phyloP scores from a whole-genome alignment of 2,113 vertebrate genomes.

The Hemichromis elongatus region DNA sequence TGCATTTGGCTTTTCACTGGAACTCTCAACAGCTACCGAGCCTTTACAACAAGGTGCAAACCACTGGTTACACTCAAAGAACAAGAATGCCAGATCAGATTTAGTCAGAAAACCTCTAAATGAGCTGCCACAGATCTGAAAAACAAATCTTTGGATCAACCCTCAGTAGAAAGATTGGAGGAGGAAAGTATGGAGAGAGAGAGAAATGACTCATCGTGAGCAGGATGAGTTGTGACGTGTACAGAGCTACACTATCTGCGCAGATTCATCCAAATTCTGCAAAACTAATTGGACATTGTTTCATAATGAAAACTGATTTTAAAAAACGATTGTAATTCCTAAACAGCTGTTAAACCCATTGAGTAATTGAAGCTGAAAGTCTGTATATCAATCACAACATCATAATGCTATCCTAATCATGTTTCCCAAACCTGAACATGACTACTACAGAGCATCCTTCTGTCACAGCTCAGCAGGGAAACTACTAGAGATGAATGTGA shows the following conservation, averaged over 20 bases:
- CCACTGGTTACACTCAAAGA: background rate
- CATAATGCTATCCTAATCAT: background rate
- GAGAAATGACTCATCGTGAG: background rate
- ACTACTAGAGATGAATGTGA: background rate
- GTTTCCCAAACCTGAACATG: background rate
- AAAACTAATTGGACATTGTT: background rate
- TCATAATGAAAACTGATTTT: background rate
- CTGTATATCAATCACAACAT: background rate
- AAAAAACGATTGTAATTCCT: background rate
- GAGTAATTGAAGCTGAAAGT: background rate
- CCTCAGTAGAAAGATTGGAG: background rate
- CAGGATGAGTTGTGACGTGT: background rate
- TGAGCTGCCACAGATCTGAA: background rate
- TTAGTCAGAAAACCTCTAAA: background rate
- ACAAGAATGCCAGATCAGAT: background rate
- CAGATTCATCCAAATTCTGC: background rate
- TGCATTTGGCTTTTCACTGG: background rate
- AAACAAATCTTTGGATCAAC: background rate
- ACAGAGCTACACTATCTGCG: background rate
- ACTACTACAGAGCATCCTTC: background rate
- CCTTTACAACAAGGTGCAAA: background rate
- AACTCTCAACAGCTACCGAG: background rate
- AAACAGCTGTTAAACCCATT: rapidly evolving
- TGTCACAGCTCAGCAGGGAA: background rate
- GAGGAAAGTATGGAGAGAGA: no score